phyloP scores from a whole-genome alignment of 2,113 vertebrate genomes.

The Amphiprion ocellaris region DNA sequence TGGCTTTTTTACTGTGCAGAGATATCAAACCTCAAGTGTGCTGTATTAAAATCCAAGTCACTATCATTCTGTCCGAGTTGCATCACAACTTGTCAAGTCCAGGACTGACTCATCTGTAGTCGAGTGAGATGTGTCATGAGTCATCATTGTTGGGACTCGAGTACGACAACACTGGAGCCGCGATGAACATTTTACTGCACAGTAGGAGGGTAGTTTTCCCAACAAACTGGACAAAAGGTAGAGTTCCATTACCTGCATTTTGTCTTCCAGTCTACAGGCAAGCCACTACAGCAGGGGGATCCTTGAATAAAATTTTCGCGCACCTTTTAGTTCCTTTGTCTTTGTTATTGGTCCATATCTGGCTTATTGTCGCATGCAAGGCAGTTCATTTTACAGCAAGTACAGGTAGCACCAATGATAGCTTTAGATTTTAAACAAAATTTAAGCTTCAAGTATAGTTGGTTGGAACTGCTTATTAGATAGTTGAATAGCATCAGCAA shows the following conservation, averaged over 20 bases:
- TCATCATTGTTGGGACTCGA: slow-evolving; percentile 70
- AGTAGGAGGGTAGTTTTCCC: slow-evolving; percentile 56
- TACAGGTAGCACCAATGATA: not conserved
- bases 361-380: not conserved
- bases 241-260: not conserved
- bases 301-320: not conserved
- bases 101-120: slow-evolving; percentile 67
- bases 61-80: slow-evolving; percentile 54
- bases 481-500: not conserved
- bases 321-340: not conserved
- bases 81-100: slow-evolving; percentile 66
- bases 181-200: slow-evolving; percentile 39
- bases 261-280: not conserved
- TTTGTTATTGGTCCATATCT: slow-evolving; percentile 7
- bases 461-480: not conserved
- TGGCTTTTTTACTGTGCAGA: slow-evolving; percentile 6
- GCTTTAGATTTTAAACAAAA: not conserved
- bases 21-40: slow-evolving; percentile 1
- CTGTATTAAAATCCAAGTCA: slow-evolving; percentile 41
- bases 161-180: slow-evolving; percentile 36
- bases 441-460: not conserved
- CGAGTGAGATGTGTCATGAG: slow-evolving; percentile 71
- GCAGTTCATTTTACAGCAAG: slow-evolving; percentile 5
- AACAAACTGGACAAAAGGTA: slow-evolving; percentile 41
- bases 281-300: not conserved